phyloP scores from a whole-genome alignment of 2,888 invertebrate species.

The Megalurothrips usitatus region DNA sequence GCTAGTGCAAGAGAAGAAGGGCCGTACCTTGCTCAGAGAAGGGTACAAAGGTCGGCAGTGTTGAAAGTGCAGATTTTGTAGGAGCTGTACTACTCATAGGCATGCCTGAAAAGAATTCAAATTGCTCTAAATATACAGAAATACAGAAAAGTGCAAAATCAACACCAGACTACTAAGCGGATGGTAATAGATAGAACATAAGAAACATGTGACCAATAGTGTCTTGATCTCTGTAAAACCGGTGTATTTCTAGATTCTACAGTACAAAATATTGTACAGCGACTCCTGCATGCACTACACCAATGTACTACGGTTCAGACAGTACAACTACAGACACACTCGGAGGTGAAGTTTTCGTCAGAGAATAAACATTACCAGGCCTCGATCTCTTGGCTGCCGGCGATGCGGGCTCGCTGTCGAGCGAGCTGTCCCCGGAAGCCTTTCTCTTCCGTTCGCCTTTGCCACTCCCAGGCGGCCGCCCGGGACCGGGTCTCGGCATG shows the following conservation, averaged over 20 bases:
- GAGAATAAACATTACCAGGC: not conserved
- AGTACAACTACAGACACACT: not conserved
- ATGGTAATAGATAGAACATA: not conserved
- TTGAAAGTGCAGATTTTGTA: not conserved
- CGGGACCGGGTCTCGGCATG: not conserved
- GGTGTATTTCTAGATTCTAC: not conserved
- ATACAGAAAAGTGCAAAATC: not conserved
- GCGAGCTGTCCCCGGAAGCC: not conserved
- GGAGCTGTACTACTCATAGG: slow-evolving; percentile 3
- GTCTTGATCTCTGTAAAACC: not conserved
- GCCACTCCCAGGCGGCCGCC: slow-evolving; percentile 1
- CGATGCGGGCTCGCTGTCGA: not conserved
- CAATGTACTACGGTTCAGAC: not conserved
- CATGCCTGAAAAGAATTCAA: slow-evolving; percentile 5
- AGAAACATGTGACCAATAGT: not conserved
- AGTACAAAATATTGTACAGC: not conserved
- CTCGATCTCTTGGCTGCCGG: not conserved
- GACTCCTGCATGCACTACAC: not conserved
- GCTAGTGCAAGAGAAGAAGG: too few species aligned
- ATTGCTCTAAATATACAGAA: not conserved
- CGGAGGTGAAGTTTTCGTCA: not conserved
- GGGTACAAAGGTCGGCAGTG: not conserved
- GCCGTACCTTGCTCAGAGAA: slow-evolving; percentile 9
- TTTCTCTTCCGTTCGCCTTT: not conserved
- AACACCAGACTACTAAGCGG: not conserved